phyloP scores from a whole-genome alignment of 2,113 vertebrate genomes.

The Leiothrix lutea region DNA sequence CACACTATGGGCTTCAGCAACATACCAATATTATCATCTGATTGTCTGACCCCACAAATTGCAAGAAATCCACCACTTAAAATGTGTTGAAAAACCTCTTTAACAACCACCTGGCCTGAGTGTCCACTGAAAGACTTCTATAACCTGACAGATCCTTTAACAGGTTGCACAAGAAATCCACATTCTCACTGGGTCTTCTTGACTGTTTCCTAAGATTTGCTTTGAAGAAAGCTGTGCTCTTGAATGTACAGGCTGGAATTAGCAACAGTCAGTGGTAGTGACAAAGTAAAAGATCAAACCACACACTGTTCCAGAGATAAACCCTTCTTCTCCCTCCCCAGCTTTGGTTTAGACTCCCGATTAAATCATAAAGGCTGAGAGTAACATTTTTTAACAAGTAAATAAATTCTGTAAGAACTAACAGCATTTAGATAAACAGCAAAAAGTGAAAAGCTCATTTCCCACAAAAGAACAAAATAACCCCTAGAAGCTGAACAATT shows the following conservation, averaged over 20 bases:
- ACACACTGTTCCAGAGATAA: background rate
- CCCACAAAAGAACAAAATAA: background rate
- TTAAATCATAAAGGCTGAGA: background rate
- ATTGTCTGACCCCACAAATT: accelerated
- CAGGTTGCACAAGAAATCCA: background rate
- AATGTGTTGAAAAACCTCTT: background rate
- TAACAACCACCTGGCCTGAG: background rate
- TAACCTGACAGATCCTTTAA: background rate
- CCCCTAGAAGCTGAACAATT: background rate
- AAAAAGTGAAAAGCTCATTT: background rate
- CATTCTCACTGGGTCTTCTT: background rate
- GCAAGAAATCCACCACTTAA: background rate
- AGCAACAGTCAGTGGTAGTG: background rate
- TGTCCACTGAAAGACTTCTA: background rate
- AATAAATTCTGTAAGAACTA: background rate
- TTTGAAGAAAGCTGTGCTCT: background rate
- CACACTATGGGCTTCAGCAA: background rate
- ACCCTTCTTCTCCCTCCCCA: background rate
- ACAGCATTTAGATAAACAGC: background rate
- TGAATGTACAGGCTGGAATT: background rate
- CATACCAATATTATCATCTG: background rate
- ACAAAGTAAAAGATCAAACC: background rate
- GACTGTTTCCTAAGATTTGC: background rate
- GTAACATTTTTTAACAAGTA: background rate
- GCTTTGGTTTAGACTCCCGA: background rate